Evolutionary conservation across 2,888 invertebrate species (phyloP).

Genomic region (Julus scandinavius): DNA sequence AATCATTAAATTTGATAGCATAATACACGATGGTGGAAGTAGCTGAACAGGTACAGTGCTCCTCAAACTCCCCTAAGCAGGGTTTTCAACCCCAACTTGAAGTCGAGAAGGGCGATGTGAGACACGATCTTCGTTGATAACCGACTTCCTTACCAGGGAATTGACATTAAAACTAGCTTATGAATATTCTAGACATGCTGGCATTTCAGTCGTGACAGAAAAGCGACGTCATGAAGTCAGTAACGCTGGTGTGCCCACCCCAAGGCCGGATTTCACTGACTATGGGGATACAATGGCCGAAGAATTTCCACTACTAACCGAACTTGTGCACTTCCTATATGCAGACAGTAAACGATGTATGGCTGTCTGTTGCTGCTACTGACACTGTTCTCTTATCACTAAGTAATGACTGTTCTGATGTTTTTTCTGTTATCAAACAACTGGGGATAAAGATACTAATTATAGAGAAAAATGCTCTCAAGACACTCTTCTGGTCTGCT

Average conservation of each 20-base stretch:
- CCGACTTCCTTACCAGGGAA: background rate
- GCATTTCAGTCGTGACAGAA: background rate
- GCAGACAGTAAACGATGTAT: background rate
- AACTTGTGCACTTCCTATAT: background rate
- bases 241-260: background rate
- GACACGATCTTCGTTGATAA: background rate
- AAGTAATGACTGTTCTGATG: background rate
- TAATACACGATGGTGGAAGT: background rate
- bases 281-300: background rate
- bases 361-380: too few species aligned
- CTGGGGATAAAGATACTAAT: too few species aligned
- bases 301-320: too few species aligned
- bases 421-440: too few species aligned
- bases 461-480: too few species aligned
- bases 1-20: background rate
- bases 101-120: background rate
- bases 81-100: background rate
- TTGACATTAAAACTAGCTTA: background rate
- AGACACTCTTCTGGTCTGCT: too few species aligned
- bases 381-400: too few species aligned
- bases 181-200: background rate
- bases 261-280: background rate
- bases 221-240: background rate
- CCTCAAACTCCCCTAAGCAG: background rate
- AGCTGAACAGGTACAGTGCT: background rate